Conservation (phyloP, 2,113 vertebrate genomes). For the Verasper variegatus region DNA sequence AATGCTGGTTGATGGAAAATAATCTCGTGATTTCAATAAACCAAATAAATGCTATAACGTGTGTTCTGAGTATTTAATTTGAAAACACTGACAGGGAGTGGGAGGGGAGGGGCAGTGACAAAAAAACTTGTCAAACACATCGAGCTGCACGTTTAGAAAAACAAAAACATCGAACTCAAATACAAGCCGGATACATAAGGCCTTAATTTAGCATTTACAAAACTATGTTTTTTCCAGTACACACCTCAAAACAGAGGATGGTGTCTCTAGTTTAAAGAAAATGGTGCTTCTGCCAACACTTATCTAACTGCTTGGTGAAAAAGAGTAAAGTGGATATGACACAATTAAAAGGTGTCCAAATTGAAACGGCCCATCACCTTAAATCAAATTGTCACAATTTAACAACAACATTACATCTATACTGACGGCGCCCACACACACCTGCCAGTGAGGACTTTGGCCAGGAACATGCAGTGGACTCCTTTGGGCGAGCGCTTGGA, state of each 20-base stretch:
- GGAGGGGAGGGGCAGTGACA: background rate
- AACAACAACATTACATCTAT: no score
- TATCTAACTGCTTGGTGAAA: no score
- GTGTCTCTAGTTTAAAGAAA: background rate
- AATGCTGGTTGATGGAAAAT: conserved; percentile 60
- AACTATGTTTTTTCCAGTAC: conserved; percentile 15
- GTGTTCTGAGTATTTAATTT: conserved; percentile 28
- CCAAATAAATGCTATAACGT: conserved; percentile 27
- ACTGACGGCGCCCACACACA: conserved; percentile 38
- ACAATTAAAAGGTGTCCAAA: no score
- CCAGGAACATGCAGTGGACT: conserved; percentile 98
- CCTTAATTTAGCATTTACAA: conserved; percentile 33
- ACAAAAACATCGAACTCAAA: conserved; percentile 8
- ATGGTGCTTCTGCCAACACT: background rate
- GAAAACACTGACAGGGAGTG: background rate
- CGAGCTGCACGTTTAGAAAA: conserved; percentile 6
- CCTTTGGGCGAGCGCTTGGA: conserved; percentile 94
- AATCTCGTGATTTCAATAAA: conserved; percentile 33
- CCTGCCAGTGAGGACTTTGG: conserved; percentile 95
- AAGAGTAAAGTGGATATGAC: no score
- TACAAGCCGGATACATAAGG: conserved; percentile 22
- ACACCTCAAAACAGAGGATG: background rate
- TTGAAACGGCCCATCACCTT: no score
- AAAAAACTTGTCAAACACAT: background rate
- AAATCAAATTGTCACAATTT: no score